phyloP scores from a whole-genome alignment of 2,113 vertebrate species.

The Caranx melampygus region DNA sequence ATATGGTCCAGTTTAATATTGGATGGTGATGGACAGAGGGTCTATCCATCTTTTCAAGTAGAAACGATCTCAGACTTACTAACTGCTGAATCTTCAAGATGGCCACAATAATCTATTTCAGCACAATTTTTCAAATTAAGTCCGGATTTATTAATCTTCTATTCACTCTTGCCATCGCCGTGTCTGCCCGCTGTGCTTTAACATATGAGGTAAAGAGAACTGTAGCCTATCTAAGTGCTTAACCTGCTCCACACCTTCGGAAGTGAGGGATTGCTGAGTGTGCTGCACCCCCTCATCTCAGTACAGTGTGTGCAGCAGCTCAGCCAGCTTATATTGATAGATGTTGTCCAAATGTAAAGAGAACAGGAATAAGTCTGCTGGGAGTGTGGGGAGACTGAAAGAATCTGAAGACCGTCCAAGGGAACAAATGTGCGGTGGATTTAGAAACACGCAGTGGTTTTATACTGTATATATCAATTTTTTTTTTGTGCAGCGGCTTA shows the following conservation, averaged over 20 bases:
- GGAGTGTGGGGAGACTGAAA: not conserved
- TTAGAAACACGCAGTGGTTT: constrained; percentile 16
- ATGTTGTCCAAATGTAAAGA: constrained; percentile 51
- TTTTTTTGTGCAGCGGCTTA: constrained; percentile 24
- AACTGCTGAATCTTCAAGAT: constrained; percentile 15
- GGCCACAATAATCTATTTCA: constrained; percentile 43
- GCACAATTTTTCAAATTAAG: constrained; percentile 44
- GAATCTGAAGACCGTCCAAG: constrained; percentile 33
- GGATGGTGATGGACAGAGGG: constrained; percentile 27
- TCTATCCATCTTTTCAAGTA: constrained; percentile 21
- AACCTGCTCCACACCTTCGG: constrained; percentile 37
- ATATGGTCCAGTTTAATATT: too few relatives aligned
- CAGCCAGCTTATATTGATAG: constrained; percentile 44
- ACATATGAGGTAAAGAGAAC: constrained; percentile 24
- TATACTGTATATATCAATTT: constrained; percentile 6
- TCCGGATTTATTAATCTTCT: constrained; percentile 46
- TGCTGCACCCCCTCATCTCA: constrained; percentile 16
- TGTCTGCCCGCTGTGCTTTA: constrained; percentile 32
- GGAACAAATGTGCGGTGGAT: constrained; percentile 37
- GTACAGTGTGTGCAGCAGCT: constrained; percentile 22
- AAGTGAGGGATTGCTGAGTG: constrained; percentile 45
- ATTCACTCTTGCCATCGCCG: constrained; percentile 20
- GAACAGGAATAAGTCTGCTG: constrained; percentile 37
- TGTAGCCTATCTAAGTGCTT: constrained; percentile 18
- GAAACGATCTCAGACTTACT: not conserved